Percentiles rank a stretch among this genome's conserved stretches.
phyloP scores from a whole-genome alignment of 2,113 vertebrate species.

The Callaeas wilsoni region DNA sequence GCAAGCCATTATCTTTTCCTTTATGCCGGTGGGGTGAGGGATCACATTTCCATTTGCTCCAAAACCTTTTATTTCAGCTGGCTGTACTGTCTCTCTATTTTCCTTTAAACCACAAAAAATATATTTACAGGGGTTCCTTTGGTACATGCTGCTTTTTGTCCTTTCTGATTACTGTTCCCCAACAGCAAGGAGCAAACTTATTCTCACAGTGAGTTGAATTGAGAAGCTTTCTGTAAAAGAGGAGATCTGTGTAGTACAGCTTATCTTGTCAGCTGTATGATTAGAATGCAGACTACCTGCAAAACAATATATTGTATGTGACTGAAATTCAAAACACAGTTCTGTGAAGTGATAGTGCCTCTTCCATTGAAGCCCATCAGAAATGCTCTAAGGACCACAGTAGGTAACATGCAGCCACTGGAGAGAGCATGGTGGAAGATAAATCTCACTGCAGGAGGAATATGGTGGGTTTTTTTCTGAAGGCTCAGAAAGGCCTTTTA shows the following conservation, averaged over 20 bases:
- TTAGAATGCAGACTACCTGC: not conserved
- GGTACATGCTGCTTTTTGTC: not conserved
- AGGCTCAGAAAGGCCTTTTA: not conserved
- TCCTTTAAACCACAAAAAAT: not conserved
- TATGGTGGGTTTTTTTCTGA: not conserved
- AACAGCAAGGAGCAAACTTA: not conserved
- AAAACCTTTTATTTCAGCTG: not conserved
- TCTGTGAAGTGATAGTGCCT: not conserved
- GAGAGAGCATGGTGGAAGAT: not conserved
- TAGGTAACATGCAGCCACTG: not conserved
- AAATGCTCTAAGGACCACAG: not conserved
- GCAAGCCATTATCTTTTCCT: not conserved
- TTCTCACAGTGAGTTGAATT: not conserved
- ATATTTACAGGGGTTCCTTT: not conserved
- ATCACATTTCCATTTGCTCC: not conserved
- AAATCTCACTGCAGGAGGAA: not conserved
- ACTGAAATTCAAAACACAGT: not conserved
- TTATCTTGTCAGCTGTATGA: not conserved
- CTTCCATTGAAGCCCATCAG: not conserved
- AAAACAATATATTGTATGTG: fast-evolving
- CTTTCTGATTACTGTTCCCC: not conserved
- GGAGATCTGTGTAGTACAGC: not conserved
- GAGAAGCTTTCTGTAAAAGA: not conserved
- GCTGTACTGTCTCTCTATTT: not conserved
- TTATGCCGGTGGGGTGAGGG: not conserved